These are phyloP conservation scores for Podotricha telesiphe DNA, from an alignment of 2,888 invertebrate genomes.

Conservation along the genomic window DNA sequence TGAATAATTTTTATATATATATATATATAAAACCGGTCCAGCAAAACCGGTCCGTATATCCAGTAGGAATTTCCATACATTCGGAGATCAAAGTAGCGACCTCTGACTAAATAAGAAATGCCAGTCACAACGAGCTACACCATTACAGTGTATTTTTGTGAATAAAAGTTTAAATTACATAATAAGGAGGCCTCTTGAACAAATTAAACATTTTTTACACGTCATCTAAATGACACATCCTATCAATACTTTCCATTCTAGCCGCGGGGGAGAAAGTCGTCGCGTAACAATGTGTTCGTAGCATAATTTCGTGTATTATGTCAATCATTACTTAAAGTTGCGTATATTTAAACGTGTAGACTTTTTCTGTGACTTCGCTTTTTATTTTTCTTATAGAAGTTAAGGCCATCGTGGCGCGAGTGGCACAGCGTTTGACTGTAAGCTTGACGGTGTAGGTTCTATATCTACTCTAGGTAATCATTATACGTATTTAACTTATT, in stretches of 20 bases:
- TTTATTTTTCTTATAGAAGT: neutral
- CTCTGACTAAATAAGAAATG: neutral
- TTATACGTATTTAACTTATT: too few relatives aligned
- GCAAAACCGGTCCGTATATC: too few relatives aligned
- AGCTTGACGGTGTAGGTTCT: too few relatives aligned
- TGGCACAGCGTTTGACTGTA: too few relatives aligned
- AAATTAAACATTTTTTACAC: conserved; percentile 26
- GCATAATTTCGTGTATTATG: conserved; percentile 34
- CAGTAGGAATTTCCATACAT: neutral
- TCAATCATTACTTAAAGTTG: conserved; percentile 25
- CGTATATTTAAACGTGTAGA: neutral
- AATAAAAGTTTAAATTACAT: conserved; percentile 4
- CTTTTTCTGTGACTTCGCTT: neutral
- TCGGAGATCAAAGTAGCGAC: neutral
- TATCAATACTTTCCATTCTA: conserved; percentile 49
- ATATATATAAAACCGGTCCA: too few relatives aligned
- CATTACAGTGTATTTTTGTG: neutral
- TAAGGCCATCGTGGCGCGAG: too few relatives aligned
- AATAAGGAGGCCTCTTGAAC: neutral
- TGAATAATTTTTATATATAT: too few relatives aligned
- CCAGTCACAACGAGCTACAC: conserved; percentile 2
- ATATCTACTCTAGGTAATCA: too few relatives aligned
- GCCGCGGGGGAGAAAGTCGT: conserved; percentile 48
- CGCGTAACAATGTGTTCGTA: conserved; percentile 30
- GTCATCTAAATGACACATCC: conserved; percentile 38